Evolutionary conservation across 2,888 invertebrate genomes (phyloP), one percentile per base, ranked within the genome.

Genomic region (Vandiemenella viatica): DNA sequence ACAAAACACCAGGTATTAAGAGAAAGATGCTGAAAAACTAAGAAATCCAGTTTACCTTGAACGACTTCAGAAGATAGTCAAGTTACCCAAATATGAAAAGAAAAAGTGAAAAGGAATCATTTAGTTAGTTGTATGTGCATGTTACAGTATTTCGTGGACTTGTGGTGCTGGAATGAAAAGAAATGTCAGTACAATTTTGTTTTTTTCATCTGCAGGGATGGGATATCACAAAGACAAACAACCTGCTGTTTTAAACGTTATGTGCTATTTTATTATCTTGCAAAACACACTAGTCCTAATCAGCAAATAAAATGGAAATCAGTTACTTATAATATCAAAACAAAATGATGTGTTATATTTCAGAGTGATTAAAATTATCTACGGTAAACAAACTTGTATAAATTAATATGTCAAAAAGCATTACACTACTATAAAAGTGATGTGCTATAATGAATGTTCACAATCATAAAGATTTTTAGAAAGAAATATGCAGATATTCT

Each of bases 31-130:
- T 41, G 49, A 52, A 46, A 46, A 42, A 45, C 32, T 43, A 46
- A 48, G 46, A 52, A 50, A 50, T 46, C 44, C 46, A 43, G 49
- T 52, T 56, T 56, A 56, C 56, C 56, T 56, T 50, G 55, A 55
- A 55, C 48, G 55, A 55, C 56, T 56, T 53, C 55, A 53, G 52
- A 49, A 44, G 55, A 53, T 48, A 47, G 49, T 48, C 50, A 46
- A 53, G 50, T 45, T 50, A 53, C 42, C 42, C 42, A 42, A 42
- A 42, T 50, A 49, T 52, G 52, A 52, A 55, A 55, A 54, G 52
- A 51, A 53, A n/a, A 54, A 53, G 49, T 49, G 50, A 51, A 49
- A 48, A 51, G 50, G 42, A 51, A 48, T 51, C 32, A 51, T 48
- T 46, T 41, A 47, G 15, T 44, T 53, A 48, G 49, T 50, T 49